Evolutionary conservation across 2,888 invertebrate genomes (phyloP), one percentile per base, ranked within the genome.

Genomic region (Cheilosia soror): DNA sequence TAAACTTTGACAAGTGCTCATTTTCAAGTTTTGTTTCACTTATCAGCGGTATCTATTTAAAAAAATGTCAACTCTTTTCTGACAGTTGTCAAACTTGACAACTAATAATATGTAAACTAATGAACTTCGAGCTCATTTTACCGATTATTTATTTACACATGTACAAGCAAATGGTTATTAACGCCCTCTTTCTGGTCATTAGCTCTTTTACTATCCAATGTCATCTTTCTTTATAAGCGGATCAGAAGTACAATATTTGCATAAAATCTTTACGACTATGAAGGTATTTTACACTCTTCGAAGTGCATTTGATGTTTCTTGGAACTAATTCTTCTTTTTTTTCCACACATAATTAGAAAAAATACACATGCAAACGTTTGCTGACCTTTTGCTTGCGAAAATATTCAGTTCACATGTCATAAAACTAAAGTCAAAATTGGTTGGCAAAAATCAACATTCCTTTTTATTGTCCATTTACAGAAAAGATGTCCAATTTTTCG

Each of bases 381-480:
- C 29, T 37, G 25, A 7, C 33, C 6, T 57, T 62, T 31, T 51
- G 20, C 25, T 44, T 51, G 9, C 44, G 53, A 65, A 37, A 65
- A 5, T 13, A 44, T 31, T 63, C 11, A 9, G 4, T 62, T 62
- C 7, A 44, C 55, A 15, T 29, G 9, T 9, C 55, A 55, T 31
- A 55, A 53, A 33, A 55, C n/a, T 33, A 55, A 77, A 77, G 77
- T 77, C 77, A 77, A 77, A 75, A 71, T 82, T 47, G 76, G 63
- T 82, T 68, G 53, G 60, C 77, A 60, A 82, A 82, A 77, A 71
- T 77, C 63, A 76, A 72, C 78, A 62, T 72, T 60, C 25, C 31
- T 71, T 77, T 47, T 72, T 72, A 66, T 62, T 78, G 60, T 66
- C 9, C 31, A 37, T 6, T 13, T 27, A 33, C 27, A 9, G 25